Evolutionary conservation across 2,113 vertebrate species (phyloP), one percentile per base, ranked within the genome.

Genomic region (Mustela nigripes): DNA sequence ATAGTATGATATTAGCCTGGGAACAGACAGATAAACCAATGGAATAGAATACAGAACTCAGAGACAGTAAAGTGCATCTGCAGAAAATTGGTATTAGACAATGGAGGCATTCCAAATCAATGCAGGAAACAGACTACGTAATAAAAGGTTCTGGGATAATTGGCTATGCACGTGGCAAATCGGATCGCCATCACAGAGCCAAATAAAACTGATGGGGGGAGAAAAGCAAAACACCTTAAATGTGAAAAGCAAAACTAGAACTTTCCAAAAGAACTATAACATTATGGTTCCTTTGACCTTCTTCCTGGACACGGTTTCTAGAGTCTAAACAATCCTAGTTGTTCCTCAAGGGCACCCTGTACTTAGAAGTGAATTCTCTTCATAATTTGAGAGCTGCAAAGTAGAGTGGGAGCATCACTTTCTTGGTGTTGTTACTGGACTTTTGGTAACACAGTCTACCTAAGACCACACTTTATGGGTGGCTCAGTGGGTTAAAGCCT

Each of bases 231-330:
- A 50, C 50, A 31, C 14, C 11, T 28, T 87, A 36, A 71, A 92
- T 42, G 9, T 84, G 42, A 85, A 97, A 91, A 97, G 89, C 48
- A 93, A 89, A 97, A 58, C 31, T 88, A 21, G 19, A 94, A 71
- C 39, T 92, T 97, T 86, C 8, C 5, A 82, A 84, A 92, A 65
- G n/a, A 90, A 65, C 73, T 83, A 12, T 69, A 96, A 95, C 83
- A 82, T 26, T 86, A 39, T 36, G 31, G 39, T 50, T 91, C 48
- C 69, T 96, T 58, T 84, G n/a, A 78, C 58, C 50, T 84, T 78
- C 65, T 80, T 73, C 74, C 69, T 80, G 79, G 87, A 91, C 84
- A 87, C 18, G 22, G 7, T 94, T 94, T 94, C 76, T 94, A 82
- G n/a, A 36, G 36, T 92, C 50, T 81, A 26, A 97, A 91, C 3